phyloP scores from a whole-genome alignment of 2,888 invertebrate genomes.

The Cephus rjabovi region DNA sequence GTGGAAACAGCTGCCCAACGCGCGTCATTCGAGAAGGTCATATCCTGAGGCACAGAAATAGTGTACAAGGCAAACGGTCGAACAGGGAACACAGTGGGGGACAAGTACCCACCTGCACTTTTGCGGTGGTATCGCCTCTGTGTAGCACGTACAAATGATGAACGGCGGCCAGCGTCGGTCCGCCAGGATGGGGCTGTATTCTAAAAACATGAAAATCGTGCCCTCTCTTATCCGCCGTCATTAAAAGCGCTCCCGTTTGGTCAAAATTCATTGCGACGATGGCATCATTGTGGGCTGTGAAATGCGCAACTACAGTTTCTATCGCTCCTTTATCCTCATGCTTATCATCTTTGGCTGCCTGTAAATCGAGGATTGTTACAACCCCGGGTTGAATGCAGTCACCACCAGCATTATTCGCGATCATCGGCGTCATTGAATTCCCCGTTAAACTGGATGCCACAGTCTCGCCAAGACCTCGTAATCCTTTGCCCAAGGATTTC shows the following conservation, averaged over 20 bases:
- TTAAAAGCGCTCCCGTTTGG: constrained; percentile 86
- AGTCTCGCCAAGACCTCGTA: constrained; percentile 90
- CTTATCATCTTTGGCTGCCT: constrained; percentile 74
- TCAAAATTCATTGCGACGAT: constrained; percentile 92
- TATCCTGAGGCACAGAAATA: constrained; percentile 72
- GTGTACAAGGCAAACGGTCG: background rate
- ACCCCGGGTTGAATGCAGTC: constrained; percentile 86
- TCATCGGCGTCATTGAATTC: constrained; percentile 51
- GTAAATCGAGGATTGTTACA: constrained; percentile 88
- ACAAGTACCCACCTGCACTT: constrained; percentile 76
- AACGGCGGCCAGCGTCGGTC: constrained; percentile 86
- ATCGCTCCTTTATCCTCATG: constrained; percentile 74
- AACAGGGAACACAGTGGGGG: background rate
- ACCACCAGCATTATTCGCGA: constrained; percentile 58
- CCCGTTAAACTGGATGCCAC: constrained; percentile 90
- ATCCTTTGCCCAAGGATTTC: constrained; percentile 90
- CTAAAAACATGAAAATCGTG: constrained; percentile 97
- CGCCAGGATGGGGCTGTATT: constrained; percentile 92
- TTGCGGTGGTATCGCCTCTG: constrained; percentile 95
- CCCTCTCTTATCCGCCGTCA: constrained; percentile 92
- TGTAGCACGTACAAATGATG: constrained; percentile 96
- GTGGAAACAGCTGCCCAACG: constrained; percentile 98
- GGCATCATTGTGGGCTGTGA: constrained; percentile 88
- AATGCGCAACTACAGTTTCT: constrained; percentile 87
- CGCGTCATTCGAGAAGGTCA: constrained; percentile 91